phyloP scores from a whole-genome alignment of 2,888 invertebrate genomes.

The Leptothorax acervorum region DNA sequence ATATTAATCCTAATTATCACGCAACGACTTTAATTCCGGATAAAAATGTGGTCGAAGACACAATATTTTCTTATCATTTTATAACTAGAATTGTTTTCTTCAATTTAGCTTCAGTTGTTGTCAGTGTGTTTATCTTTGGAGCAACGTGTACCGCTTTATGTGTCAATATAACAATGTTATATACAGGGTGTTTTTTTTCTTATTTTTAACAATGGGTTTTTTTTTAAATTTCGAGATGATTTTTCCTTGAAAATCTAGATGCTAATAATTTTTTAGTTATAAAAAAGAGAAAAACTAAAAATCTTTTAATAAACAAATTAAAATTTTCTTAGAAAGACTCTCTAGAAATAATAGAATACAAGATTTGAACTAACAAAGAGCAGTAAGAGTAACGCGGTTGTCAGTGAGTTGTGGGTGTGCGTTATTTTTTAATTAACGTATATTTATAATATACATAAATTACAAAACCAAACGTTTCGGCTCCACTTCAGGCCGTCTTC shows the following conservation, averaged over 20 bases:
- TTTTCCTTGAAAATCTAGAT: neutral
- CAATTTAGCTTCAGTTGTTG: neutral
- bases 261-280: neutral
- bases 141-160: neutral
- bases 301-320: too few relatives aligned
- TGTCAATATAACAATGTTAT: neutral
- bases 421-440: neutral
- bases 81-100: neutral
- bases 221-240: neutral
- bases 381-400: neutral
- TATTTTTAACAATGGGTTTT: neutral
- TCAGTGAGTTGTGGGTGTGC: neutral
- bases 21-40: neutral
- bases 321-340: too few relatives aligned
- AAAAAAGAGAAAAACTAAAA: neutral
- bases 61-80: neutral
- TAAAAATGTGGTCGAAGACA: neutral
- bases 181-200: neutral
- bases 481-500: neutral
- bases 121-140: neutral
- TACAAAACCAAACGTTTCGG: neutral
- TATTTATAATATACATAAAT: neutral
- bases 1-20: neutral
- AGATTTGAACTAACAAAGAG: neutral
- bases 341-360: neutral